Conservation (phyloP, 2,113 vertebrate species). For the Tauraco erythrolophus region DNA sequence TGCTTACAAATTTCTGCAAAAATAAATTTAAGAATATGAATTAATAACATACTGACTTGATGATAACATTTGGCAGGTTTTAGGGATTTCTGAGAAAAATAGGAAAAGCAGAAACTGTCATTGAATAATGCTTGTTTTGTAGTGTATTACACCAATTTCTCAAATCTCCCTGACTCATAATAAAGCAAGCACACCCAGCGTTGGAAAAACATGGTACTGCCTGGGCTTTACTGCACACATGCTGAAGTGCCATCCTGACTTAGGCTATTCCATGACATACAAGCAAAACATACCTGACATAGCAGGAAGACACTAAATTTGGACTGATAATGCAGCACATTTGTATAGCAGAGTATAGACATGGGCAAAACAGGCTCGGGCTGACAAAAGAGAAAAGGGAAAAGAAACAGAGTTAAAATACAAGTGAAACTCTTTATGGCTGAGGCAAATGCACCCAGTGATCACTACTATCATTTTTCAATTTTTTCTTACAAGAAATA, state of each 20-base stretch:
- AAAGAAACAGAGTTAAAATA: background rate
- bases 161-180: background rate
- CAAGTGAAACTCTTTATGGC: background rate
- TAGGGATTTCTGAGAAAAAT: background rate
- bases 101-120: background rate
- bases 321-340: background rate
- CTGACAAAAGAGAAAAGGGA: background rate
- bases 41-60: background rate
- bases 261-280: background rate
- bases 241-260: background rate
- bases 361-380: background rate
- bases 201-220: background rate
- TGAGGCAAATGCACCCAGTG: background rate
- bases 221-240: background rate
- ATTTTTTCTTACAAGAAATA: background rate
- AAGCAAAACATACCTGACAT: background rate
- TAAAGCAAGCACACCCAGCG: background rate
- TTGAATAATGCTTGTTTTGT: background rate
- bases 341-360: background rate
- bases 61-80: background rate
- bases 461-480: background rate
- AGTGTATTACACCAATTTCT: background rate
- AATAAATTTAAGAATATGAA: background rate
- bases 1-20: background rate
- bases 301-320: background rate